Percentiles rank a stretch among this genome's conserved stretches.
Conservation (phyloP, 2,113 vertebrate species). For the Nothoprocta pentlandii region DNA sequence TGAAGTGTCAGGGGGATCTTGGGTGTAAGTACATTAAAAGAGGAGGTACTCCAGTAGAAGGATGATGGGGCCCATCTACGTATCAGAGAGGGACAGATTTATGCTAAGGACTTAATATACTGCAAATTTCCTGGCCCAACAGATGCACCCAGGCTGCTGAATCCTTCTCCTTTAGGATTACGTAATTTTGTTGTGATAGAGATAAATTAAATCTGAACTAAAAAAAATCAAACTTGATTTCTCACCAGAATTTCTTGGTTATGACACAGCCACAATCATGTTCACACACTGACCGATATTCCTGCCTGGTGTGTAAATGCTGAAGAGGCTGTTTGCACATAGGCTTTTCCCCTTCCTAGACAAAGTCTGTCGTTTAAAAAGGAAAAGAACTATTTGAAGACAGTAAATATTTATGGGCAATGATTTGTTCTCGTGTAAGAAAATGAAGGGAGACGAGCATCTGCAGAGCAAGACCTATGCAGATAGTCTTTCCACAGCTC, state of each 20-base stretch:
- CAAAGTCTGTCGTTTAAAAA: neutral
- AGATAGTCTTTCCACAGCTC: neutral
- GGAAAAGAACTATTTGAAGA: neutral
- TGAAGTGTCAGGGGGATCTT: neutral
- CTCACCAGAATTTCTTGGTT: neutral
- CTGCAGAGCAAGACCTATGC: neutral
- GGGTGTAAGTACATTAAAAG: neutral
- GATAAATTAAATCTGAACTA: neutral
- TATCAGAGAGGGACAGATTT: neutral
- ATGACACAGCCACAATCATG: neutral
- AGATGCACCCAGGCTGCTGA: neutral
- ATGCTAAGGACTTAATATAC: neutral
- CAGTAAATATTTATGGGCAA: neutral
- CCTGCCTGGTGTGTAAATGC: neutral
- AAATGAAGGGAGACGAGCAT: neutral
- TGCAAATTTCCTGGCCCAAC: neutral
- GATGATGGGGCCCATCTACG: no score
- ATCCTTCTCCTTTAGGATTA: neutral
- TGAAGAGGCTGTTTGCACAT: neutral
- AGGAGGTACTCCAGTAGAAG: neutral
- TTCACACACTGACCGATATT: neutral
- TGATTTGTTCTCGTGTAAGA: neutral
- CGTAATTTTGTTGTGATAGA: neutral
- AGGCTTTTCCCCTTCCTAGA: neutral
- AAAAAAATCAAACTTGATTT: neutral